These are phyloP conservation scores for Micromussa lordhowensis DNA, from an alignment of 92 coral and sea anemone genomes.

Conservation along the genomic window DNA sequence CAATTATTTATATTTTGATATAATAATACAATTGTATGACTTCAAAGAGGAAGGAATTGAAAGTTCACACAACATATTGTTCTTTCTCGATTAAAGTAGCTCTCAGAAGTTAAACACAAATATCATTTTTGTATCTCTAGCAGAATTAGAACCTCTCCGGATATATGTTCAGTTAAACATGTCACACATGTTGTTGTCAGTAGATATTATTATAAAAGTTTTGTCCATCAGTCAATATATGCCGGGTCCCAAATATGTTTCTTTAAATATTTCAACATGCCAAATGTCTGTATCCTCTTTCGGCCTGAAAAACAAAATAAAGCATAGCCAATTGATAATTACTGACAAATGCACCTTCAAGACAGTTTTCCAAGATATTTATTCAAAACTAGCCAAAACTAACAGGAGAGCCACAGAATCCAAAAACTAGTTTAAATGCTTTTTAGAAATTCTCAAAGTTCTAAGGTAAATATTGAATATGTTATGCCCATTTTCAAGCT, in stretches of 20 bases:
- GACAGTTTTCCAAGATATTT: no score
- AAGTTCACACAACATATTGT: neutral
- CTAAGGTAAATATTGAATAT: no score
- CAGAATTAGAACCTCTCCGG: neutral
- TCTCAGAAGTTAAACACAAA: neutral
- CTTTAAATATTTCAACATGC: slow-evolving; percentile 95
- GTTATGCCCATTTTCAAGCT: no score
- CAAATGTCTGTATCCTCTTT: slow-evolving; percentile 85
- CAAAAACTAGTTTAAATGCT: no score
- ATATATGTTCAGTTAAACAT: neutral
- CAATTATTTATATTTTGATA: no score
- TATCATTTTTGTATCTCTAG: neutral
- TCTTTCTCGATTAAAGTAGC: neutral
- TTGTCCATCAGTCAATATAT: neutral
- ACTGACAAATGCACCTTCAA: no score
- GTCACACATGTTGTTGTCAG: neutral
- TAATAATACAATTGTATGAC: no score
- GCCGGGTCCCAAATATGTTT: slow-evolving; percentile 81
- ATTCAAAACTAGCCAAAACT: no score
- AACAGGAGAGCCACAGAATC: no score
- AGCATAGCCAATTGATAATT: neutral
- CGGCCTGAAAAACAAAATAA: slow-evolving; percentile 65
- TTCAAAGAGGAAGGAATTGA: no score
- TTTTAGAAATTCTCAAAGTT: no score
- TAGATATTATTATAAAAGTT: neutral